phyloP scores from a whole-genome alignment of 1,140 invertebrate genomes.

The Drosophila nikananu region DNA sequence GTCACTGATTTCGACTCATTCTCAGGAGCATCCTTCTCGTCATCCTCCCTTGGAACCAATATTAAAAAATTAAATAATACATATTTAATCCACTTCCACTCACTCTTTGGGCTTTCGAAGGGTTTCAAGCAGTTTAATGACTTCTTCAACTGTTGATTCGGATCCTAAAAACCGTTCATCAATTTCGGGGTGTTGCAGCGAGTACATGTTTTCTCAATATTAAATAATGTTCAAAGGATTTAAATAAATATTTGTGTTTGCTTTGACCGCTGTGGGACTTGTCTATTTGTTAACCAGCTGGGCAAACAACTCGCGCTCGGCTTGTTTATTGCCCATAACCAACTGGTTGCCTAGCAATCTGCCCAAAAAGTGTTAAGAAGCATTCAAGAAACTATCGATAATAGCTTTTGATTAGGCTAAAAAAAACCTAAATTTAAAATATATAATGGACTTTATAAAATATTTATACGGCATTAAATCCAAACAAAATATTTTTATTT shows the following conservation, averaged over 20 bases:
- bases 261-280: constrained; percentile 5
- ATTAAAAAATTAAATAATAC: not conserved
- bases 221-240: constrained; percentile 7
- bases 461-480: constrained; percentile 5
- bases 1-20: not conserved
- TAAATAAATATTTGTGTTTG: constrained; percentile 23
- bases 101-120: constrained; percentile 53
- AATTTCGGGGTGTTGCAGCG: constrained; percentile 65
- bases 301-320: constrained; percentile 28
- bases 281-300: constrained; percentile 35
- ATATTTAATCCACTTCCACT: not conserved
- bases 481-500: constrained; percentile 8
- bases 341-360: constrained; percentile 33
- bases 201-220: constrained; percentile 51
- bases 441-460: not conserved
- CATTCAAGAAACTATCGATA: constrained; percentile 12
- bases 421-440: not conserved
- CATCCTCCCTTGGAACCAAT: constrained; percentile 21
- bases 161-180: constrained; percentile 72
- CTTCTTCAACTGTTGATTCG: constrained; percentile 77
- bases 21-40: not conserved
- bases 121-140: constrained; percentile 68
- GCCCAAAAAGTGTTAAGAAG: not conserved
- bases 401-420: not conserved
- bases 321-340: constrained; percentile 30